Evolutionary conservation across 2,888 invertebrate genomes (phyloP), one percentile per base, ranked within the genome.

Genomic region (Saturnia pavonia): DNA sequence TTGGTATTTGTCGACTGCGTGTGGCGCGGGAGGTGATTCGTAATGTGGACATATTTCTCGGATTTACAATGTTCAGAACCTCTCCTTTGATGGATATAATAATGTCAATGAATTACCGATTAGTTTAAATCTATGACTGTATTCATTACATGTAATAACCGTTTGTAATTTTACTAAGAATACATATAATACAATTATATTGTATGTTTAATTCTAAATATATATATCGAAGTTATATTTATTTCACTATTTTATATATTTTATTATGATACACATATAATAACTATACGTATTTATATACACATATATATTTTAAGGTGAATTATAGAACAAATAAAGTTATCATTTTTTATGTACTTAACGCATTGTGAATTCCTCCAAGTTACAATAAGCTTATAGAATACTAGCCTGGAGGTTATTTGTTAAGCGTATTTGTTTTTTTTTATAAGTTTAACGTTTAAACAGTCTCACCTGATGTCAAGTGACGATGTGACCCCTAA

Each of bases 101-200:
- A 34, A 19, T 40, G 19, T 40, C 27, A 60, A 19, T 16, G 48
- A 40, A 40, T 34, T 34, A 27, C 63, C 16, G 65, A 40, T 19
- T 65, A 40, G 40, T n/a, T 65, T 40, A 54, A 11, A 54, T n/a
- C 12, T 40, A 40, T 65, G 65, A 65, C 65, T 65, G 40, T n/a
- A 65, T n/a, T 19, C 19, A 40, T 65, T 65, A n/a, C 65, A 19
- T 19, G 40, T 22, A 65, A 57, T 19, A 3, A 25, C 0, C 22
- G n/a, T 65, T 65, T 65, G 65, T 65, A 65, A 65, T 65, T 40
- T 65, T 65, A 65, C 65, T 65, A 25, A 60, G 34, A 65, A 65
- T 40, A 4, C 40, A n/a, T 65, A 40, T 40, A 60, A 22, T 48
- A 7, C 7, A 19, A 48, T 48, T 4, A 19, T 48, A 48, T 48